These are phyloP conservation scores for Seladonia tumulorum DNA, from an alignment of 2,888 invertebrate species.

Conservation along the genomic window DNA sequence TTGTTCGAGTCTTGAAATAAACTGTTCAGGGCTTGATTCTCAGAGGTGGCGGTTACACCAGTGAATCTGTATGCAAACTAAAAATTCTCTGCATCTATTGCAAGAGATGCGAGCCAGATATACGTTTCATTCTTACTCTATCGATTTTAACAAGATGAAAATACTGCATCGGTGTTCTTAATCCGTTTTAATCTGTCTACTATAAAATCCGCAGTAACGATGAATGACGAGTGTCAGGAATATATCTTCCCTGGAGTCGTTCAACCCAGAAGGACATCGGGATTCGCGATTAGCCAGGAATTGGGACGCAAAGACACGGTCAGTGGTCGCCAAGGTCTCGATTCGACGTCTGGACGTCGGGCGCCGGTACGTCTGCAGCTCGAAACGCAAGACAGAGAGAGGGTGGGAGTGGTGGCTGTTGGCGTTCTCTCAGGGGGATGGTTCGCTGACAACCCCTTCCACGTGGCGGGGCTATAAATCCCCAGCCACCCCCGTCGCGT, in stretches of 20 bases:
- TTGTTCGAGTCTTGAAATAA: too few relatives aligned
- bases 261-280: background rate
- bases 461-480: conserved; percentile 33
- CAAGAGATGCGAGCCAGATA: too few relatives aligned
- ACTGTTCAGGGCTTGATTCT: too few relatives aligned
- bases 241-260: background rate
- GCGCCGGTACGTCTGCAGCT: conserved; percentile 75
- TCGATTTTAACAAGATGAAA: too few relatives aligned
- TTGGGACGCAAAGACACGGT: conserved; percentile 49
- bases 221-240: background rate
- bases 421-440: background rate
- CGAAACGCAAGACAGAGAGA: background rate
- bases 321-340: conserved; percentile 73
- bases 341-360: conserved; percentile 67
- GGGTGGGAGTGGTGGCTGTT: background rate
- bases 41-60: too few relatives aligned
- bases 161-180: too few relatives aligned
- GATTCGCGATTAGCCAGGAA: background rate
- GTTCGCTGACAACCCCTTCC: conserved; percentile 1
- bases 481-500: background rate
- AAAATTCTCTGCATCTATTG: too few relatives aligned
- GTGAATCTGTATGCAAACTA: too few relatives aligned
- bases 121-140: too few relatives aligned
- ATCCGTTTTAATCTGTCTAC: too few relatives aligned
- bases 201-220: background rate